A percentile compares a stretch with the other conserved stretches of the same genome.
Conservation (phyloP, 2,797 vertebrate genomes). For the Rhadinocentrus ornatus region DNA sequence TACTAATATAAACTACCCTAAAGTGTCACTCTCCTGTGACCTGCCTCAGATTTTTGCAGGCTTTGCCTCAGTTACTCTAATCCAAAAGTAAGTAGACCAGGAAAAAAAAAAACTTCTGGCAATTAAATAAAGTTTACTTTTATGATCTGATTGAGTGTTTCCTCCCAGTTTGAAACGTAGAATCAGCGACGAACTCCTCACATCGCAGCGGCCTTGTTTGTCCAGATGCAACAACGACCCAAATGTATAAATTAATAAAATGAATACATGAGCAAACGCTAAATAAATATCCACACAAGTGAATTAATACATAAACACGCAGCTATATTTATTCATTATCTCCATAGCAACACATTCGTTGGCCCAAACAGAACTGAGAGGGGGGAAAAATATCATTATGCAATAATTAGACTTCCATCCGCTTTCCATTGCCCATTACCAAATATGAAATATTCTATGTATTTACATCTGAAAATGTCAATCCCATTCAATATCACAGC, state of each 20-base stretch:
- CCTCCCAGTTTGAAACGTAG: not conserved
- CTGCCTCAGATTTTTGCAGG: conserved; percentile 46
- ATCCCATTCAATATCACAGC: conserved; percentile 70
- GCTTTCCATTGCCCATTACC: conserved; percentile 60
- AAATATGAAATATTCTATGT: conserved; percentile 72
- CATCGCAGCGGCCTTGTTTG: conserved; percentile 31
- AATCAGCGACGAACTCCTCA: not conserved
- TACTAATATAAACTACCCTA: conserved; percentile 77
- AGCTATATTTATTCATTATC: conserved; percentile 75
- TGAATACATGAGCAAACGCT: conserved; percentile 60
- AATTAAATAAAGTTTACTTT: conserved; percentile 27
- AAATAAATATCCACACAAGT: conserved; percentile 63
- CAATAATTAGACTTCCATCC: conserved; percentile 72
- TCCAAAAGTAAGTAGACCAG: not conserved
- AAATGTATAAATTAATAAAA: conserved; percentile 73
- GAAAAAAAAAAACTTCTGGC: conserved; percentile 11
- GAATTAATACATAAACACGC: conserved; percentile 77
- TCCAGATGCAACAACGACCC: conserved; percentile 48
- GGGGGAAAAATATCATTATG: conserved; percentile 68
- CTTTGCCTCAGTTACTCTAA: conserved; percentile 35
- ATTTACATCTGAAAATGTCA: conserved; percentile 78
- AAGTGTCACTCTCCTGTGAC: conserved; percentile 71
- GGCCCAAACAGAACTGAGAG: conserved; percentile 53
- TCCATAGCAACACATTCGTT: conserved; percentile 67
- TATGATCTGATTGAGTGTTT: conserved; percentile 29